Percentiles rank a stretch among this genome's conserved stretches.
Evolutionary conservation across 2,113 vertebrate species (phyloP).

Genomic region (Oenanthe melanoleuca): DNA sequence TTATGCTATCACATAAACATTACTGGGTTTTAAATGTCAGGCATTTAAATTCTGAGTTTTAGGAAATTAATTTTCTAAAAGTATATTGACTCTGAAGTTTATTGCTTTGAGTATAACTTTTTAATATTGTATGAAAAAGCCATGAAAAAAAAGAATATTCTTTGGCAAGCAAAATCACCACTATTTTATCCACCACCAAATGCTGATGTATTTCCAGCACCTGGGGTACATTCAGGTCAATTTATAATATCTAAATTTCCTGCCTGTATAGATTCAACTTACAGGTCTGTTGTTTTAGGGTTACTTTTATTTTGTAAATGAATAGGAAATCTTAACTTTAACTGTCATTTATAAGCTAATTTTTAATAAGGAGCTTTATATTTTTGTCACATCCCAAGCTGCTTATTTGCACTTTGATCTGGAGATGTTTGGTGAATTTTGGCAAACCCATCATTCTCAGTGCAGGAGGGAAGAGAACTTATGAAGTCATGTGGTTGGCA

Average conservation of each 20-base stretch:
- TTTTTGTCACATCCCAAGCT: not conserved
- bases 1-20: not conserved
- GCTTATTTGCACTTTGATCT: not conserved
- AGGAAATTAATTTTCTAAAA: not conserved
- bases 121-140: not conserved
- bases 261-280: not conserved
- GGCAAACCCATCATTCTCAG: not conserved
- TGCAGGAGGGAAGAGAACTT: not conserved
- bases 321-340: not conserved
- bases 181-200: not conserved
- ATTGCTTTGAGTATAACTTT: not conserved
- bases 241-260: not conserved
- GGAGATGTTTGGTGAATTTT: not conserved
- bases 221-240: not conserved
- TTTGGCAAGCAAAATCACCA: not conserved
- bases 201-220: not conserved
- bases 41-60: not conserved
- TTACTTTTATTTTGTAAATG: not conserved
- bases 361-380: not conserved
- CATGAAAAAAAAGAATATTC: not conserved
- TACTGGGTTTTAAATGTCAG: not conserved
- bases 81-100: not conserved
- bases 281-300: not conserved
- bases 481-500: not conserved
- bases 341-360: not conserved